Evolutionary conservation across 2,797 vertebrate species (phyloP), one percentile per base, ranked within the genome.

Genomic region (Silurus aristotelis): DNA sequence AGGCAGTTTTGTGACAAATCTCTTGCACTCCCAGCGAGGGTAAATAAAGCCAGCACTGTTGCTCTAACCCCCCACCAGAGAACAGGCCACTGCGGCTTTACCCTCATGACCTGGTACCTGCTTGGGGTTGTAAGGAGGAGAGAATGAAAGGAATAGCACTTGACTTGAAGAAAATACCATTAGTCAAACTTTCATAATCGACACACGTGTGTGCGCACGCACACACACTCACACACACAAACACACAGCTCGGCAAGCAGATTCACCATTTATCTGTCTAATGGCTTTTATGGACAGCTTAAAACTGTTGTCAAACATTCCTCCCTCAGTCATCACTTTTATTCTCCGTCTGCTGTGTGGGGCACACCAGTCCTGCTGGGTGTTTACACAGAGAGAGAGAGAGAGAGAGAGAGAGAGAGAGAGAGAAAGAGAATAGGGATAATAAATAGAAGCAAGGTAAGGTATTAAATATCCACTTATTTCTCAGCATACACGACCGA

Each of bases 241-340:
- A 73, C 31, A 75, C 48, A 75, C 48, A 19, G 71, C 27, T 76
- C 70, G 58, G 22, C 84, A 73, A 95, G 91, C 92, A 94, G 89
- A 91, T 91, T 89, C 91, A 93, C 95, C 93, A 91, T 97, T 95
- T 97, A 94, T 97, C 96, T 96, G 95, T 93, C 91, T 97, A 97
- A 97, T 96, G 94, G 95, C 96, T 95, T 94, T 91, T 94, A 95
- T 90, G 89, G 95, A 95, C 94, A 95, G 92, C 91, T 95, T 95
- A 96, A 96, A 97, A 96, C 95, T 95, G 95, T 96, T 96, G 96
- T 97, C 96, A 97, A 96, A 96, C 95, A 95, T 95, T 96, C 92
- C 95, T 95, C 94, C 93, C 93, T 95, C 94, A 95, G 94, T 94
- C 94, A 96, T 97, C 96, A 96, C 92, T 97, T 97, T 96, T 95